Base-by-base conservation (phyloP, 2,797 vertebrate genomes). In the Cheirogaleus major region DNA sequence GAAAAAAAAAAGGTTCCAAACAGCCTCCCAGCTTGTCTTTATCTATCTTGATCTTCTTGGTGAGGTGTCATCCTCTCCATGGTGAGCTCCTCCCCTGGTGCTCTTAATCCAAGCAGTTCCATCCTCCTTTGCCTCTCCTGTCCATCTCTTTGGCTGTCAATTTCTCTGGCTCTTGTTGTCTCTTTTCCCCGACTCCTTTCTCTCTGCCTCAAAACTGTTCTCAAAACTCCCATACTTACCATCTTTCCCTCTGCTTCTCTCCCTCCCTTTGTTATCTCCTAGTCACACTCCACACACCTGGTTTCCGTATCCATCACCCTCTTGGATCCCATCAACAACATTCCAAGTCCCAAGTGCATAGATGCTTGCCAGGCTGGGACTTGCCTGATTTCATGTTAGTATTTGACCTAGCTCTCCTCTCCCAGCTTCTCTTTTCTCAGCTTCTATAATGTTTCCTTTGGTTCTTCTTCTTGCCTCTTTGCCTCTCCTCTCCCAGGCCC, bases 21-120 rank as follows among this genome's bases (percentile, higher is more conserved):
- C 0, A 13, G 20, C 41, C 41, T 81, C 41, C 10, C 1, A 81
- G n/a, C 9, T 38, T 88, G 11, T 41, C 45, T 75, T 93, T 35
- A 45, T 45, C n/a, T 70, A 45, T 50, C 38, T 23, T 52, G 7
- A 13, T 78, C 35, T 73, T 73, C 48, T 38, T 72, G 9, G 27
- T 50, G 8, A 30, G 13, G 32, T 6, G 0, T 7, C 30, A 11
- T 25, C 14, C 9, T 63, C 12, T 73, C 48, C 7, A 0, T 17
- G 23, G n/a, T 20, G 18, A 69, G 35, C 9, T 35, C 50, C 11
- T 43, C 11, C 14, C 2, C 4, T 18, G 17, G 2, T 27, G 23
- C 23, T 83, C 30, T 2, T 2, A 25, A 67, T 17, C 69, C 20
- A 6, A 2, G 7, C 41, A 38, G 27, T 32, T 43, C 78, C 48